A percentile compares a stretch with the other conserved stretches of the same genome.
Evolutionary conservation across 2,888 invertebrate genomes (phyloP).

Genomic region (Drosophila prolongata): DNA sequence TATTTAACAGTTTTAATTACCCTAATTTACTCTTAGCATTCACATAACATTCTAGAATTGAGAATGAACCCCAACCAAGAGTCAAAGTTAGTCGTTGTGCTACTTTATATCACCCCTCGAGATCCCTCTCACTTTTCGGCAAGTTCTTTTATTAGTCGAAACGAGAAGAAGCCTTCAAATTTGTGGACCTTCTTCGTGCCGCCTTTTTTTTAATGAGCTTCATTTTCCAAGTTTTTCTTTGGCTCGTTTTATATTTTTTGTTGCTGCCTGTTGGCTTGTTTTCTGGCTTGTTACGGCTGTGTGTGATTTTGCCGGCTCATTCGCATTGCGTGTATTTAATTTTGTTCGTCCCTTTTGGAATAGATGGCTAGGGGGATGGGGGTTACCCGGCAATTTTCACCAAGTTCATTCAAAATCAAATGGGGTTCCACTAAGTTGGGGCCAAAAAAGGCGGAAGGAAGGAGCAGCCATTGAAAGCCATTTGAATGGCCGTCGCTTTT

Average conservation of each 20-base stretch:
- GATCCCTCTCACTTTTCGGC: constrained; percentile 16
- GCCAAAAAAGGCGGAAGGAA: constrained; percentile 2
- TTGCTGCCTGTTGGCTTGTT: constrained; percentile 51
- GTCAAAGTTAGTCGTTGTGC: constrained; percentile 2
- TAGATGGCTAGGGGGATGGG: constrained; percentile 8
- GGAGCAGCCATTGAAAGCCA: constrained; percentile 66
- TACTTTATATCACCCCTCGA: neutral
- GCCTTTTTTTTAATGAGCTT: constrained; percentile 69
- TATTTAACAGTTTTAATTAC: too few relatives aligned
- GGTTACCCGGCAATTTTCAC: constrained; percentile 65
- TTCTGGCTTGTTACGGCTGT: constrained; percentile 62
- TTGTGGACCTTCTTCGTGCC: constrained; percentile 29
- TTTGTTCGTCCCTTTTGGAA: constrained; percentile 49
- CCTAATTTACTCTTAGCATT: too few relatives aligned
- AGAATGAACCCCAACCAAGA: neutral
- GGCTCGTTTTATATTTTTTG: constrained; percentile 20
- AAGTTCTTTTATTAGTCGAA: constrained; percentile 39
- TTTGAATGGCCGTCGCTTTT: constrained; percentile 78
- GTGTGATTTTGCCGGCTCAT: constrained; percentile 68
- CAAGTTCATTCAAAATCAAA: constrained; percentile 80
- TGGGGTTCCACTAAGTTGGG: constrained; percentile 65
- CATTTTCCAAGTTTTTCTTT: constrained; percentile 29
- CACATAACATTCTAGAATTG: neutral
- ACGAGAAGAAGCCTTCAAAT: constrained; percentile 29
- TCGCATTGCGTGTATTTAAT: constrained; percentile 70